Evolutionary conservation across 2,797 vertebrate species (phyloP).

Genomic region (Acipenser ruthenus): DNA sequence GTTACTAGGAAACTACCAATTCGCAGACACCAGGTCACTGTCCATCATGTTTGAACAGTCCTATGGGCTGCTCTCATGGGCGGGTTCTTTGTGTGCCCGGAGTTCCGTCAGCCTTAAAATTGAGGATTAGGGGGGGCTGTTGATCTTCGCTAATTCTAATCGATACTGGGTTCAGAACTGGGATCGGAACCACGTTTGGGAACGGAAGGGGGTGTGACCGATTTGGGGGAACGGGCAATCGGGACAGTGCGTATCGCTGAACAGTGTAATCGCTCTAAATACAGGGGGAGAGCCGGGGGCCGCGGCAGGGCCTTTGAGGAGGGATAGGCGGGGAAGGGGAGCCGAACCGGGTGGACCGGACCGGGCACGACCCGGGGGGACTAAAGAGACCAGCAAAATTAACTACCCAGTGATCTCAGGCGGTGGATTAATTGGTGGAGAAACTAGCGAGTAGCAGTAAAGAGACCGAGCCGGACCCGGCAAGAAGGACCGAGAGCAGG

Average conservation of each 20-base stretch:
- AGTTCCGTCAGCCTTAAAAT: constrained; percentile 64
- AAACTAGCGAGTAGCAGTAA: constrained; percentile 1
- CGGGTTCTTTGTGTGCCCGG: constrained; percentile 48
- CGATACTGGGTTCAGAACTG: constrained; percentile 36
- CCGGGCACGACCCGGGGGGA: constrained; percentile 35
- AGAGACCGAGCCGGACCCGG: constrained; percentile 24
- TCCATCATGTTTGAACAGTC: constrained; percentile 25
- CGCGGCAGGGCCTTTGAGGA: constrained; percentile 50
- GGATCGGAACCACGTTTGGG: constrained; percentile 27
- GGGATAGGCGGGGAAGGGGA: constrained; percentile 32
- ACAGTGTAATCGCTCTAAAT: constrained; percentile 35
- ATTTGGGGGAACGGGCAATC: constrained; percentile 13
- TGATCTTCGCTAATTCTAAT: constrained; percentile 52
- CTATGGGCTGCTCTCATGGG: constrained; percentile 40
- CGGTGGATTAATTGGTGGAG: constrained; percentile 10
- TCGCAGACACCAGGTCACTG: background rate
- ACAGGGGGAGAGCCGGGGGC: constrained; percentile 44
- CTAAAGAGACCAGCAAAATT: constrained; percentile 7
- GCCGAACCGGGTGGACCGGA: constrained; percentile 38
- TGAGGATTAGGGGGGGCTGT: constrained; percentile 65
- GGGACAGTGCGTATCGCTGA: constrained; percentile 20
- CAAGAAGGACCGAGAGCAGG: constrained; percentile 36
- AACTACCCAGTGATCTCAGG: constrained; percentile 17
- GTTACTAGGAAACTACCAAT: constrained; percentile 32
- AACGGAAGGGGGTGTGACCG: constrained; percentile 17